A percentile compares a stretch with the other conserved stretches of the same genome.
phyloP scores from a whole-genome alignment of 2,797 vertebrate genomes.

The Bryconaethiops microstoma region DNA sequence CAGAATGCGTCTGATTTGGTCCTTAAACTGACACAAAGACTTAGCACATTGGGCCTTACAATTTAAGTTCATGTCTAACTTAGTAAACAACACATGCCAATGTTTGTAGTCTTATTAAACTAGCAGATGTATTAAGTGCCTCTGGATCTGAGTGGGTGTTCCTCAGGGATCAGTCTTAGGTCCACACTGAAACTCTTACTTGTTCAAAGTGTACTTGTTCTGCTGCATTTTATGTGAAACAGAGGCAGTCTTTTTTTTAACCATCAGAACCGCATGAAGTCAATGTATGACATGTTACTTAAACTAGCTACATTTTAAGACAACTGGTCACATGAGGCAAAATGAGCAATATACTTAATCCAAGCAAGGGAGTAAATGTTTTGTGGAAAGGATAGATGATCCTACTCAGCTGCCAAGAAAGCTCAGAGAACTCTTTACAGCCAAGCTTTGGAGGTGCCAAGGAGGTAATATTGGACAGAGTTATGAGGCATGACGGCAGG shows the following conservation, averaged over 20 bases:
- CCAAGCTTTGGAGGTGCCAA: slow-evolving; percentile 42
- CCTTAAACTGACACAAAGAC: too few species aligned
- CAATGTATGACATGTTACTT: neutral
- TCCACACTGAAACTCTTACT: neutral
- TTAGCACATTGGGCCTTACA: too few species aligned
- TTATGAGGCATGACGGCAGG: slow-evolving; percentile 50
- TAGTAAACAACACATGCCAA: neutral
- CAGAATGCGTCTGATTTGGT: too few species aligned
- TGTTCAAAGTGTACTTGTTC: neutral
- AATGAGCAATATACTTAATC: slow-evolving; percentile 41
- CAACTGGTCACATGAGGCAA: neutral
- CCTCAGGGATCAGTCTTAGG: slow-evolving; percentile 6
- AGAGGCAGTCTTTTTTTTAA: neutral
- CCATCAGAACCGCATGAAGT: neutral
- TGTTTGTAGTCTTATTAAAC: neutral
- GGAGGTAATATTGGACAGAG: slow-evolving; percentile 42
- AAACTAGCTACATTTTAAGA: neutral
- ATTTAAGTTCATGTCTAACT: too few species aligned
- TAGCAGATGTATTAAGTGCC: too few species aligned
- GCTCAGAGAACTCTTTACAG: slow-evolving; percentile 46
- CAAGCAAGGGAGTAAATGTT: slow-evolving; percentile 33
- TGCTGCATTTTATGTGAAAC: neutral
- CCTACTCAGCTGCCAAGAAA: slow-evolving; percentile 24
- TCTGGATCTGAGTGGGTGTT: neutral
- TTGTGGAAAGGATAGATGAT: slow-evolving; percentile 33